Evolutionary conservation across 1,140 invertebrate genomes (phyloP), one percentile per base, ranked within the genome.

Genomic region (Apis laboriosa): DNA sequence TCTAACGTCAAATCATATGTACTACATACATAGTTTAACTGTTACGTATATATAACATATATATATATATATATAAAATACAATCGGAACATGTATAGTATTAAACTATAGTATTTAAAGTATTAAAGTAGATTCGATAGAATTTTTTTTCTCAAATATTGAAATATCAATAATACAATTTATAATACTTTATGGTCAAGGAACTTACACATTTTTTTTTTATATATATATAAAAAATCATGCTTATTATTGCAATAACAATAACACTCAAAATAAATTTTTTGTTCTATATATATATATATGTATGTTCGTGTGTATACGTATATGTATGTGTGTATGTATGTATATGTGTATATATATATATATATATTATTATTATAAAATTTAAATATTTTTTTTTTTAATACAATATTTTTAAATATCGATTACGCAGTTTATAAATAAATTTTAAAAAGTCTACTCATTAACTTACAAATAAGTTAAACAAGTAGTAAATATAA

Each of bases 181-280:
- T 13, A 11, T 81, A 81, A 77, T 68, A 77, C 74, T 68, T 68
- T 53, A n/a, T 43, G 24, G 24, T 68, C 28, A 82, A 49, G 9
- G n/a, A 78, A 70, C 55, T 5, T 43, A 78, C 49, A 74, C 64
- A 68, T 15, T 17, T 34, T 28, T 34, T 28, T 21, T 34, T 55
- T 55, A 12, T 8, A 13, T 15, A 55, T 2, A 13, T 15, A 53
- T 0, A 51, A 34, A 67, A 66, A 2, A 55, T 55, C 9, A 4
- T 8, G 8, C 28, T 28, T n/a, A 24, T 12, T 66, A 17, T 24
- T 9, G 13, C 24, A 53, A 15, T 1, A 49, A 15, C 43, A 12
- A 43, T 7, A 21, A 13, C 11, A 9, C n/a, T 19, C 12, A 9
- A 9, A 15, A 17, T 7, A 0, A 9, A 17, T 3, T 17, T 19